Percentiles rank a stretch among this genome's conserved stretches.
Evolutionary conservation across 2,797 vertebrate species (phyloP).

Genomic region (Apodemus agrarius): DNA sequence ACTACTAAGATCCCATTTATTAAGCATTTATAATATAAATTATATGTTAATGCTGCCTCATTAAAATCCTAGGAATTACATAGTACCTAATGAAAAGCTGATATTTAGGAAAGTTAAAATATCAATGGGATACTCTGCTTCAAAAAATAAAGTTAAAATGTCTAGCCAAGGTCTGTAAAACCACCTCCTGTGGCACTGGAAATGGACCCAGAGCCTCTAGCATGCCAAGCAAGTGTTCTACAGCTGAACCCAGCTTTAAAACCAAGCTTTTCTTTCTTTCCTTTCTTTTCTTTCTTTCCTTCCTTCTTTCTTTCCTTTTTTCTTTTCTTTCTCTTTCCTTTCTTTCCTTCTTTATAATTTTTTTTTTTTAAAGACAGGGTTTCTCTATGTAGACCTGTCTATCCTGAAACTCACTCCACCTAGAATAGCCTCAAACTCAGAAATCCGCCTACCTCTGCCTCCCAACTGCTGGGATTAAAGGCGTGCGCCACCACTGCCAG

Average conservation of each 20-base stretch:
- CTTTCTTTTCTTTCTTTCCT: too few species aligned
- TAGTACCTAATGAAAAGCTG: not conserved
- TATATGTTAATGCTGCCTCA: conserved; percentile 2
- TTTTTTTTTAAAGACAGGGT: not conserved
- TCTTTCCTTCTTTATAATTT: not conserved
- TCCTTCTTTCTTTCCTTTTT: too few species aligned
- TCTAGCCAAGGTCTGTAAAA: not conserved
- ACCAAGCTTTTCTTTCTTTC: not conserved
- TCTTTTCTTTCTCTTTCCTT: not conserved
- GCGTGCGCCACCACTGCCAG: too few species aligned
- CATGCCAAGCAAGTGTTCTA: not conserved
- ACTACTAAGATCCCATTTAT: conserved; percentile 47
- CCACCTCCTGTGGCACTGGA: not conserved
- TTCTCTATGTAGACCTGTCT: not conserved
- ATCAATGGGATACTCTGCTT: not conserved
- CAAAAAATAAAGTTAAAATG: not conserved
- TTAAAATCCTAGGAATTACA: not conserved
- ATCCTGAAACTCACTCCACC: not conserved
- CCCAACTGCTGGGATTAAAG: not conserved
- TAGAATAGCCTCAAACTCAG: not conserved
- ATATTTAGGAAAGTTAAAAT: conserved; percentile 44
- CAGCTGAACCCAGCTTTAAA: not conserved
- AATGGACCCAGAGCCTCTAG: not conserved
- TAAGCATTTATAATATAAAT: conserved; percentile 35
- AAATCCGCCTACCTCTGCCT: not conserved